phyloP scores from a whole-genome alignment of 2,797 vertebrate genomes.

The Pitangus sulphuratus region DNA sequence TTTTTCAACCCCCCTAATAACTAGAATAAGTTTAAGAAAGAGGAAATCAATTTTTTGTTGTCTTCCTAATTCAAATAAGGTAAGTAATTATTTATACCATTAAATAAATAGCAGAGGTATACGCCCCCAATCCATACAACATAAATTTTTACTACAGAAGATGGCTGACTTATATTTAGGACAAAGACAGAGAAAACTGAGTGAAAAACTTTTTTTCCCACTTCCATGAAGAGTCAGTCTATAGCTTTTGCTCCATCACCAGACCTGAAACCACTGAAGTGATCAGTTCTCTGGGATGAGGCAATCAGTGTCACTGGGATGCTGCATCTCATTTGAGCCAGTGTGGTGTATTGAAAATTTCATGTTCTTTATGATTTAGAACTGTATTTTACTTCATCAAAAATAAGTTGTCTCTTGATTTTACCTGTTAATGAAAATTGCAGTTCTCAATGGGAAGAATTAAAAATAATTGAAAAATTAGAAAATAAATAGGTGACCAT shows the following conservation, averaged over 20 bases:
- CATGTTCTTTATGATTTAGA: background rate
- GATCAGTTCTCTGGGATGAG: background rate
- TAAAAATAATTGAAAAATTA: background rate
- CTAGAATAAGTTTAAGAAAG: background rate
- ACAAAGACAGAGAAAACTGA: background rate
- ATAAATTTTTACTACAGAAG: background rate
- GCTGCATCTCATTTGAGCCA: background rate
- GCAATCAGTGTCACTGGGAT: background rate
- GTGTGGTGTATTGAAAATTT: background rate
- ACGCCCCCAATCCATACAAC: background rate
- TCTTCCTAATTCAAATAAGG: background rate
- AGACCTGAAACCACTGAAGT: background rate
- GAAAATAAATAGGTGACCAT: background rate
- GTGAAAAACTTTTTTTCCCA: background rate
- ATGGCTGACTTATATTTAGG: background rate
- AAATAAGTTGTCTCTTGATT: background rate
- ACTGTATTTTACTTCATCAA: background rate
- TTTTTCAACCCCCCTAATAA: background rate
- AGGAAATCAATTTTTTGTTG: background rate
- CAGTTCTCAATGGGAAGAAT: background rate
- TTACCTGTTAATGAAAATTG: background rate
- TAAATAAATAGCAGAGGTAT: background rate
- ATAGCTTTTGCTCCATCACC: background rate
- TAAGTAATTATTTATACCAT: background rate
- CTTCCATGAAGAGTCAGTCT: background rate